phyloP scores from a whole-genome alignment of 2,888 invertebrate genomes.

The Tryphoninae sp. region DNA sequence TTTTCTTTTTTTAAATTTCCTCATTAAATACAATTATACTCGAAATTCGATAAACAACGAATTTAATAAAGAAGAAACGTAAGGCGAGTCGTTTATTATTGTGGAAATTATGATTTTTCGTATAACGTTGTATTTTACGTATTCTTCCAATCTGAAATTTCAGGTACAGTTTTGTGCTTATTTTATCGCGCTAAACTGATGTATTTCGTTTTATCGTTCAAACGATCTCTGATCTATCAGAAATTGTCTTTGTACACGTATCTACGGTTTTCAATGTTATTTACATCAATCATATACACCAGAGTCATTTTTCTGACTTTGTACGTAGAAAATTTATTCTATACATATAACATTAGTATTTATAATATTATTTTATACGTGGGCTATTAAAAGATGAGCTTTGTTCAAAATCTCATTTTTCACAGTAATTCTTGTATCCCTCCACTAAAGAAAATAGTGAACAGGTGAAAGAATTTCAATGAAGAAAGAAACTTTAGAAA shows the following conservation, averaged over 20 bases:
- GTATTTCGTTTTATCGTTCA: constrained; percentile 31
- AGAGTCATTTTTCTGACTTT: constrained; percentile 26
- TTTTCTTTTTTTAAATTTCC: background rate
- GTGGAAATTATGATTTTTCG: constrained; percentile 1
- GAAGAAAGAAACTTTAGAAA: constrained; percentile 54
- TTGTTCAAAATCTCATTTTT: no score
- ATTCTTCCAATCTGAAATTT: constrained; percentile 43
- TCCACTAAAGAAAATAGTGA: no score
- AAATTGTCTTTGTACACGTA: constrained; percentile 20
- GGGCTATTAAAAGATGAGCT: no score
- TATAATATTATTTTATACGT: background rate
- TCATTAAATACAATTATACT: background rate
- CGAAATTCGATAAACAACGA: background rate
- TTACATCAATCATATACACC: constrained; percentile 42
- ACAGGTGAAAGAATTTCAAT: background rate
- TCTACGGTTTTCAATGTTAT: constrained; percentile 25
- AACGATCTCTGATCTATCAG: constrained; percentile 3
- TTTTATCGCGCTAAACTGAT: constrained; percentile 41
- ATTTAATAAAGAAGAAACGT: background rate
- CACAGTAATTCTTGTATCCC: no score
- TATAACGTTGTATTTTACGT: constrained; percentile 21
- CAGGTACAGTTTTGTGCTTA: constrained; percentile 58
- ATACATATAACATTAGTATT: constrained; percentile 28
- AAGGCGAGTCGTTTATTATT: background rate
- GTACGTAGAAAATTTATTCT: constrained; percentile 58